A percentile compares a stretch with the other conserved stretches of the same genome.
Conservation (phyloP, 2,113 vertebrate species). For the Dinomys branickii region DNA sequence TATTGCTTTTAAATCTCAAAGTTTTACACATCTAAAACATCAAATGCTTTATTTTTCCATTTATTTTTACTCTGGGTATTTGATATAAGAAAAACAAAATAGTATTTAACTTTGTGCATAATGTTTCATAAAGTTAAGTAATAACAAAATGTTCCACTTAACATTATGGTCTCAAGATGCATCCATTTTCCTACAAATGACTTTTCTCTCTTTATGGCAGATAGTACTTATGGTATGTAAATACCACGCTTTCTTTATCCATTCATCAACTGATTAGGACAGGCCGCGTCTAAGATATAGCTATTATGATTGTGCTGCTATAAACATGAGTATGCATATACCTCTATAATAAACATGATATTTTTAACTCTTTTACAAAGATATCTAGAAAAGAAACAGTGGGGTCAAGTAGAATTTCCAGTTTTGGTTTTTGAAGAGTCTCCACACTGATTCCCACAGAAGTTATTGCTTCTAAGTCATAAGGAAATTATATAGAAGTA, state of each 20-base stretch:
- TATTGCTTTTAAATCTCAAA: not conserved
- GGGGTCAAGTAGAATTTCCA: not conserved
- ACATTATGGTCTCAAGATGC: not conserved
- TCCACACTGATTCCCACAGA: not conserved
- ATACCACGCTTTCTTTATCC: not conserved
- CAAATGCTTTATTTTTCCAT: not conserved
- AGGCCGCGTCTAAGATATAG: not conserved
- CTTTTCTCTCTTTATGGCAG: not conserved
- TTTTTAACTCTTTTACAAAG: not conserved
- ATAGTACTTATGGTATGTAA: not conserved
- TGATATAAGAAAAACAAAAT: not conserved
- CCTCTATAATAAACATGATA: not conserved
- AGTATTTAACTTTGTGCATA: not conserved
- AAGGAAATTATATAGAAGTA: not conserved
- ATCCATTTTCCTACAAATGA: not conserved
- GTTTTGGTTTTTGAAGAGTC: not conserved
- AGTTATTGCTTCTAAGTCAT: not conserved
- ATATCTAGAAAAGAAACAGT: not conserved
- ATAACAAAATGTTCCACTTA: not conserved
- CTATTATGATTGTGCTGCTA: not conserved
- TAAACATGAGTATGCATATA: not conserved
- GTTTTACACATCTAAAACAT: conserved; percentile 12
- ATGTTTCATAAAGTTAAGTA: too few relatives aligned
- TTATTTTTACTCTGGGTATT: not conserved
- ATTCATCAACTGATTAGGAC: not conserved